Conservation (phyloP, 2,888 invertebrate genomes). For the Oligia latruncula region DNA sequence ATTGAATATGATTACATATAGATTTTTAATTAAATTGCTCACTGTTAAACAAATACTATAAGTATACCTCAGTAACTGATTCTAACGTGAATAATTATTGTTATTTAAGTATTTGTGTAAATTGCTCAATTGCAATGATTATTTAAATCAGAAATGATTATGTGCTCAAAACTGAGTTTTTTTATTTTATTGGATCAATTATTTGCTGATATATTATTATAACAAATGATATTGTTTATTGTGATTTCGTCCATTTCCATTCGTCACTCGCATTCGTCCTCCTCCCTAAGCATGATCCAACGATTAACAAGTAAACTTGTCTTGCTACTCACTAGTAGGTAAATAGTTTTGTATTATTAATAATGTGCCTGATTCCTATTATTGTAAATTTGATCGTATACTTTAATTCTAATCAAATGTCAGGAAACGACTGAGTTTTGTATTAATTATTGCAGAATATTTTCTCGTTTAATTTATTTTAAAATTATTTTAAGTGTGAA, state of each 20-base stretch:
- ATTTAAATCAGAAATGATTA: conserved; percentile 82
- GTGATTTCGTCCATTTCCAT: conserved; percentile 81
- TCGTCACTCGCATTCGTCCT: conserved; percentile 65
- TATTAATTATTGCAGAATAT: conserved; percentile 89
- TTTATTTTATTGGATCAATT: conserved; percentile 84
- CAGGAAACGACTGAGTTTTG: conserved; percentile 89
- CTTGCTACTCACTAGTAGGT: conserved; percentile 80
- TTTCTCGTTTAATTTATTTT: conserved; percentile 88
- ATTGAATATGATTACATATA: conserved; percentile 72
- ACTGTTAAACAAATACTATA: conserved; percentile 77
- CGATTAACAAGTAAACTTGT: conserved; percentile 72
- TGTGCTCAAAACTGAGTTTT: conserved; percentile 87
- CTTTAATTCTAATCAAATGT: conserved; percentile 88
- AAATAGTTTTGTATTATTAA: conserved; percentile 77
- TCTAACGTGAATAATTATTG: conserved; percentile 74
- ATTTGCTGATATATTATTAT: conserved; percentile 75
- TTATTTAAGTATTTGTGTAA: conserved; percentile 75
- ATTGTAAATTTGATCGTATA: conserved; percentile 88
- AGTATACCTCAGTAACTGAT: conserved; percentile 80
- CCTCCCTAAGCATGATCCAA: conserved; percentile 67
- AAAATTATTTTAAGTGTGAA: conserved; percentile 89
- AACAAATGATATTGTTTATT: conserved; percentile 74
- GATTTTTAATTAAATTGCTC: conserved; percentile 76
- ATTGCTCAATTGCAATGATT: conserved; percentile 86
- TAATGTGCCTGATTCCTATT: conserved; percentile 90